Evolutionary conservation across 2,888 invertebrate genomes (phyloP), one percentile per base, ranked within the genome.

Genomic region (Acronicta alni): DNA sequence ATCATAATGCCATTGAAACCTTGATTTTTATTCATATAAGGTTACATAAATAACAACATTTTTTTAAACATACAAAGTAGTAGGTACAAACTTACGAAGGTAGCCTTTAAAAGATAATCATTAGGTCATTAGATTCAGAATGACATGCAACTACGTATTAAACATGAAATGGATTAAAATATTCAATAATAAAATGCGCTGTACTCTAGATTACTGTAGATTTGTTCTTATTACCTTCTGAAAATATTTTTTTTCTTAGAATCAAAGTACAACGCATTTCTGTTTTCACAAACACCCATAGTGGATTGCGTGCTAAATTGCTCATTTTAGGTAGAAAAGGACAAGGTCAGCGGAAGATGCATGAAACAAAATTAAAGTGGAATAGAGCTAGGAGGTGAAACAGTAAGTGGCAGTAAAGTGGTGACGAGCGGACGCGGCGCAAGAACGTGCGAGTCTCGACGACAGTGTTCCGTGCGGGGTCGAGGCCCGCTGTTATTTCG

Each of bases 401-500:
- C 80, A 91, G 92, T 92, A 83, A 87, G 91, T 93, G 89, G 88
- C 86, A 91, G 93, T 92, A 90, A 89, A 92, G 92, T 92, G 87
- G 91, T 91, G 86, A 92, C 91, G 92, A 90, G 87, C 88, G 87
- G 86, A 87, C 89, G 88, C 89, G 88, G 81, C 88, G 84, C 89
- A 80, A 86, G 83, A 89, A 85, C 87, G 90, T 91, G 91, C 90
- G 86, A 86, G 84, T 89, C 88, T 87, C 88, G 88, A 79, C 79
- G 83, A 81, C 81, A 88, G 93, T 94, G 93, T 93, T 93, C 93
- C 93, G 93, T 93, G 93, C 93, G 93, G 93, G 93, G 92, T 91
- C 84, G 77, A 72, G 79, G 85, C 83, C 83, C 85, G 84, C 86
- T 77, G 77, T 78, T 68, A 76, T 72, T 52, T 68, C 73, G 80